Evolutionary conservation across 1,140 invertebrate species (phyloP), one percentile per base, ranked within the genome.

Genomic region (Rhagoletis pomonella): DNA sequence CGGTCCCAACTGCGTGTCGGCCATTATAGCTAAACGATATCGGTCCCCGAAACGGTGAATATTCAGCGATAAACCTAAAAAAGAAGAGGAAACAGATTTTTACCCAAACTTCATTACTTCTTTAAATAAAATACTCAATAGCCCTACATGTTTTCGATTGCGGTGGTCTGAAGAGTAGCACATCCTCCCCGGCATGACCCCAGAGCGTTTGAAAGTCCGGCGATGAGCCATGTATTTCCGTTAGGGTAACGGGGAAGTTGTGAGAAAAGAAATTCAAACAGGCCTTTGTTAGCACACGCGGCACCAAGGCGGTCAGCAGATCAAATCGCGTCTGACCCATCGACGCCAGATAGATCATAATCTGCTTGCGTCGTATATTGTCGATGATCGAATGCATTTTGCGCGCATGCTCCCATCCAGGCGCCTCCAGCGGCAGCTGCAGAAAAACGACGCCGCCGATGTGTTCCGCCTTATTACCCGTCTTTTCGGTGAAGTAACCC

Each of bases 141-240:
- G 77, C 94, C 95, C 95, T 93, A 96, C 96, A 95, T 64, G 96
- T 96, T 91, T 97, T 97, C 44, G 96, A 96, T 92, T 97, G 96
- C 3, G 96, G 96, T 47, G 97, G 96, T 89, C 96, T 94, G 95
- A 96, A 97, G 88, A 96, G 96, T n/a, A 97, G 91, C 0, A 96
- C 94, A 87, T 94, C 94, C 29, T 95, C 94, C 0, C 97, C 94
- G 58, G 94, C 94, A 73, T 97, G 95, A 1, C 96, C 95, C 94
- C 96, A 96, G 7, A 95, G 88, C n/a, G 95, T 94, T 42, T 91
- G 88, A 77, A 92, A 91, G 19, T 91, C 81, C 7, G 89, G 88
- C 4, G 88, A 90, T 7, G 89, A 88, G 4, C 91, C 94, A 90
- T 93, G 95, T 89, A 97, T 94, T 90, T 97, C 96, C 0, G 96